Percentiles rank a stretch among this genome's conserved stretches.
phyloP scores from a whole-genome alignment of 2,113 vertebrate species.

The Aepyceros melampus region DNA sequence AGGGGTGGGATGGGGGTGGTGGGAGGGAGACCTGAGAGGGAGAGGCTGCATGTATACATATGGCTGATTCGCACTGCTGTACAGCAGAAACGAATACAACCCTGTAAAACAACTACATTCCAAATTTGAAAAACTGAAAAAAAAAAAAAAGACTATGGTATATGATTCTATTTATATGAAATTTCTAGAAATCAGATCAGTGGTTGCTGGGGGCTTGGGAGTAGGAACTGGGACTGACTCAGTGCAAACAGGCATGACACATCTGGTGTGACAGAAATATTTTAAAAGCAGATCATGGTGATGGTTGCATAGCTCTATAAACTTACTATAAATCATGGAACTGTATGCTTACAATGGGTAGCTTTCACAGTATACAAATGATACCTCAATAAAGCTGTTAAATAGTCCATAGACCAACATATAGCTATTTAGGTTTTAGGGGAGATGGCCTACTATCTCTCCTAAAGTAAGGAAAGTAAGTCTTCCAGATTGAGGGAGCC shows the following conservation, averaged over 20 bases:
- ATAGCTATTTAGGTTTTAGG: neutral
- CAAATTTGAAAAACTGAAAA: neutral
- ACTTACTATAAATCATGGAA: neutral
- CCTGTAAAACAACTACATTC: neutral
- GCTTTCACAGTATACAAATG: neutral
- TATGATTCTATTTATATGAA: neutral
- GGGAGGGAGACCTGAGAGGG: neutral
- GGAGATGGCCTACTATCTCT: neutral
- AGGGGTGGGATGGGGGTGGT: neutral
- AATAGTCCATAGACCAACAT: neutral
- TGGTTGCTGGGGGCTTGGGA: neutral
- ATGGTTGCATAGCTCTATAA: neutral
- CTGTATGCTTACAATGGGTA: neutral
- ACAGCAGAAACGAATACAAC: neutral
- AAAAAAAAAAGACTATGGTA: neutral
- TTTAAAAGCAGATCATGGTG: neutral
- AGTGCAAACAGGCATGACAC: neutral
- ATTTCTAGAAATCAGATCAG: neutral
- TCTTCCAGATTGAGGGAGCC: neutral
- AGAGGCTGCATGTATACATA: neutral
- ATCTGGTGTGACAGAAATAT: neutral
- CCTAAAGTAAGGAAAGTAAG: neutral
- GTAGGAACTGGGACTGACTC: neutral
- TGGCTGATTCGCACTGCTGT: neutral
- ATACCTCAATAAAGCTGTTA: neutral